phyloP scores from a whole-genome alignment of 2,888 invertebrate genomes.

The Ferdinandea cuprea region DNA sequence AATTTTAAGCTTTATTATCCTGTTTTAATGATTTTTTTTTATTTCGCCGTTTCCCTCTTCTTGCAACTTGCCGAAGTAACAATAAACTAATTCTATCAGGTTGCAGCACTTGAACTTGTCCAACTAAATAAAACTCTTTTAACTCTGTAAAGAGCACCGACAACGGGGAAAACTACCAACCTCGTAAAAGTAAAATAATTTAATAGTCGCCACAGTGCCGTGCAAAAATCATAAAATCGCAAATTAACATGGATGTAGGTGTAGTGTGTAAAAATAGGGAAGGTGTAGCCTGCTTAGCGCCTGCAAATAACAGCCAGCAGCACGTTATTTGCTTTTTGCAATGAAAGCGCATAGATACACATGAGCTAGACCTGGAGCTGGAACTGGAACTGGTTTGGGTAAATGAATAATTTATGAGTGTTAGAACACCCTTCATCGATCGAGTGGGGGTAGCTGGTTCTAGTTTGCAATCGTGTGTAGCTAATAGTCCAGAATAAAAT shows the following conservation, averaged over 20 bases:
- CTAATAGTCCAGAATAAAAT: conserved; percentile 53
- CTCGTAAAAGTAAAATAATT: conserved; percentile 24
- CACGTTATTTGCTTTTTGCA: not conserved
- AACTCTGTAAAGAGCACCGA: not conserved
- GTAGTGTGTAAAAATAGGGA: conserved; percentile 22
- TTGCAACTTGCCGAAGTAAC: no score
- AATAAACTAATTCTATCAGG: not conserved
- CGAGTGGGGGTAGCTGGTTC: conserved; percentile 6
- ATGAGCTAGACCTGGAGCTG: no score
- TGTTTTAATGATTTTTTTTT: no score
- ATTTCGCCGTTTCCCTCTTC: not conserved
- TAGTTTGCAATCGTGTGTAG: conserved; percentile 52
- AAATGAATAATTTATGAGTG: conserved; percentile 66
- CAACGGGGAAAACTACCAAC: not conserved
- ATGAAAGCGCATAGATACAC: not conserved
- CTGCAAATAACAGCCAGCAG: conserved; percentile 13
- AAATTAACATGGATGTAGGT: conserved; percentile 41
- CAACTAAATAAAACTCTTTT: conserved; percentile 22
- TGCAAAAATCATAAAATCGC: conserved; percentile 40
- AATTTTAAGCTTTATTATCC: no score
- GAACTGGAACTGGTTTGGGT: conserved; percentile 25
- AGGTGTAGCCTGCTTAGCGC: not conserved
- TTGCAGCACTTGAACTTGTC: conserved; percentile 10
- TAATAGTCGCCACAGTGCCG: conserved; percentile 7
- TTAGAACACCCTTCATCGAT: conserved; percentile 41